Percentiles rank a stretch among this genome's conserved stretches.
Conservation (phyloP, 2,797 vertebrate genomes). For the Squalus acanthias region DNA sequence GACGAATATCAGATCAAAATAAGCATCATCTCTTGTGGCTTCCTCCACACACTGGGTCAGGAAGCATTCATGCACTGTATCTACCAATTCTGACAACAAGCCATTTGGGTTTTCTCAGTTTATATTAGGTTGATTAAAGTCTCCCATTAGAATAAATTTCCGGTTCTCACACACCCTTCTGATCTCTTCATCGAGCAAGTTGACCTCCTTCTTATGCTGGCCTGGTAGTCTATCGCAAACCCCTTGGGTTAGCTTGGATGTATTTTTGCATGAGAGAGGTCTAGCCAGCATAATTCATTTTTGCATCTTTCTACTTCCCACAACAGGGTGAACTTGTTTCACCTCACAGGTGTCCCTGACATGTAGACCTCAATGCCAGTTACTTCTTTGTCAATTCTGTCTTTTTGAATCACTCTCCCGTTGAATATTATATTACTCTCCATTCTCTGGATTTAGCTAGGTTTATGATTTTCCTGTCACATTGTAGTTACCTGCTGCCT, state of each 20-base stretch:
- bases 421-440: background rate
- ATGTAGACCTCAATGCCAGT: background rate
- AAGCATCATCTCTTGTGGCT: background rate
- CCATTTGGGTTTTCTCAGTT: background rate
- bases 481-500: too few relatives aligned
- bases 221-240: background rate
- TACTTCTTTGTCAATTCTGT: background rate
- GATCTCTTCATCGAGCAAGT: background rate
- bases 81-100: background rate
- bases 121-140: background rate
- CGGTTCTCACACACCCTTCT: background rate
- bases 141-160: background rate
- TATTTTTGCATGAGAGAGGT: background rate
- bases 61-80: too few relatives aligned
- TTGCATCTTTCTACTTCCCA: background rate
- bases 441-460: too few relatives aligned
- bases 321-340: background rate
- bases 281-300: background rate
- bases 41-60: background rate
- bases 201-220: background rate
- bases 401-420: background rate
- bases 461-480: too few relatives aligned
- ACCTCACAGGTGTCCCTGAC: background rate
- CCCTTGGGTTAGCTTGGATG: background rate
- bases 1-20: background rate